phyloP scores from a whole-genome alignment of 2,797 vertebrate species.

The Tokudaia tokunoshimensis region DNA sequence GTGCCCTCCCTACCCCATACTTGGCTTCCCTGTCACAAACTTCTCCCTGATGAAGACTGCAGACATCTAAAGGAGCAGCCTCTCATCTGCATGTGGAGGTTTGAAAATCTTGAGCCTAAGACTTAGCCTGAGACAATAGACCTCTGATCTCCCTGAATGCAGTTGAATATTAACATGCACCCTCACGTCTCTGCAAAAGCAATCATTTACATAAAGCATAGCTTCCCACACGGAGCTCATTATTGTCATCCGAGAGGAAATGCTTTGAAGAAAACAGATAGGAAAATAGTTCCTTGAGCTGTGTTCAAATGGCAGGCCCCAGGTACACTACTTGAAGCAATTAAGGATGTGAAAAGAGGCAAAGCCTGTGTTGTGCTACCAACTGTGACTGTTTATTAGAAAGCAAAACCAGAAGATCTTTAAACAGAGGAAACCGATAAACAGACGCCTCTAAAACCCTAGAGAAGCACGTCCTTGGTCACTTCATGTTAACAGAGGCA shows the following conservation, averaged over 20 bases:
- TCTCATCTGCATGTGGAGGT: neutral
- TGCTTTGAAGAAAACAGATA: slow-evolving; percentile 34
- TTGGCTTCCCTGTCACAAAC: neutral
- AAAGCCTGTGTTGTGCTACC: neutral
- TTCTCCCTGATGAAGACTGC: neutral
- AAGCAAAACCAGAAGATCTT: slow-evolving; percentile 54
- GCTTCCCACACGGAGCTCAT: neutral
- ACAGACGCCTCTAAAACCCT: neutral
- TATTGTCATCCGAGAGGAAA: slow-evolving; percentile 10
- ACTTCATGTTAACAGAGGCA: neutral
- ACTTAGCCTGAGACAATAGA: neutral
- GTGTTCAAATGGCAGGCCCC: neutral
- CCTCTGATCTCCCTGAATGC: slow-evolving; percentile 13
- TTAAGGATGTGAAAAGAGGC: neutral
- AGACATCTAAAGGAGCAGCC: neutral
- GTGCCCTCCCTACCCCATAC: neutral
- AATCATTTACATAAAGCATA: slow-evolving; percentile 10
- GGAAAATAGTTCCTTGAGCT: slow-evolving; percentile 20
- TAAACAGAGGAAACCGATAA: slow-evolving; percentile 36
- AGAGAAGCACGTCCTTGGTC: neutral
- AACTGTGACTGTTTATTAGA: slow-evolving; percentile 19
- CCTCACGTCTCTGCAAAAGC: neutral
- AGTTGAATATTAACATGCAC: neutral
- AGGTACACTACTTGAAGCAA: neutral
- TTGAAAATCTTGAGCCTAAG: slow-evolving; percentile 29